These are phyloP conservation scores for Zaprionus kolodkinae DNA, from an alignment of 1,140 invertebrate species.

Conservation along the genomic window DNA sequence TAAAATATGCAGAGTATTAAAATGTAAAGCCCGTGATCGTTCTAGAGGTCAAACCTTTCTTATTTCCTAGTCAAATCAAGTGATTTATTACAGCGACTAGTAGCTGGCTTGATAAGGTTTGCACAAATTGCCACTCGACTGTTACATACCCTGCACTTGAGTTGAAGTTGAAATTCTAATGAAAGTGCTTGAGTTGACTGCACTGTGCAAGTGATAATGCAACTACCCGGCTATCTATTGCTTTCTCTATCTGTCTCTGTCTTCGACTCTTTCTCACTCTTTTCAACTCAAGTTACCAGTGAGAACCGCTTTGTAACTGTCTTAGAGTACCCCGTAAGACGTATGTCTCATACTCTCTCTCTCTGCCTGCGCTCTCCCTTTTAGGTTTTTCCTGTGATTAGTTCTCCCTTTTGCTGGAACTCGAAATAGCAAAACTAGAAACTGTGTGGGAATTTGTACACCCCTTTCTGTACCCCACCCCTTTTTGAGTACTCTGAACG, in stretches of 20 bases:
- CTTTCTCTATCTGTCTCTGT: not conserved
- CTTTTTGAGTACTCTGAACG: too few species aligned
- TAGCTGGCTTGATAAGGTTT: not conserved
- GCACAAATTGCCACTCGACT: not conserved
- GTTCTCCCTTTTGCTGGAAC: not conserved
- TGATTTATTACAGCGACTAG: not conserved
- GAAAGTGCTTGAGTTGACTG: not conserved
- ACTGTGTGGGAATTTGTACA: not conserved
- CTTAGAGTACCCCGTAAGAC: not conserved
- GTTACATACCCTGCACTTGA: constrained; percentile 3
- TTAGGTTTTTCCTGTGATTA: not conserved
- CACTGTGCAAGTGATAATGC: not conserved
- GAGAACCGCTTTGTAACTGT: not conserved
- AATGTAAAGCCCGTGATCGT: too few species aligned
- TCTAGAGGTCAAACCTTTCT: not conserved
- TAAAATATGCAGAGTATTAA: not conserved
- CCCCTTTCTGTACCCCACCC: not conserved
- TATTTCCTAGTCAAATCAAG: not conserved
- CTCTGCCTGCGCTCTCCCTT: too few species aligned
- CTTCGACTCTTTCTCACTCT: not conserved
- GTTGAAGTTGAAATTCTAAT: not conserved
- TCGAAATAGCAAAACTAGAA: not conserved
- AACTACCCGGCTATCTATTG: not conserved
- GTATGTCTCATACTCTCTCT: not conserved
- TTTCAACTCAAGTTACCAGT: not conserved